Conservation (phyloP, 2,888 invertebrate species). For the Augiades crinisus region DNA sequence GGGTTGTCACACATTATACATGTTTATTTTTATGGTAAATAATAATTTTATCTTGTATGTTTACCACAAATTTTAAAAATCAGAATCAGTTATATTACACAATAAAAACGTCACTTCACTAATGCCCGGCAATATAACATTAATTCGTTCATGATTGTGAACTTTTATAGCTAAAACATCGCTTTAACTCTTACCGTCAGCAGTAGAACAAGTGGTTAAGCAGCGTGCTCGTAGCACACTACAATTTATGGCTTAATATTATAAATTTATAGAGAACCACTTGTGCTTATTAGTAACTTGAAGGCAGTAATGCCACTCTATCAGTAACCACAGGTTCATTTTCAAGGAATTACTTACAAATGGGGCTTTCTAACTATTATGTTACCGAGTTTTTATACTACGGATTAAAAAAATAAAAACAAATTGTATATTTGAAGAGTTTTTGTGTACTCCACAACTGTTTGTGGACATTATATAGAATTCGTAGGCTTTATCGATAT, state of each 20-base stretch:
- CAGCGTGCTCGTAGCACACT: conserved; percentile 3
- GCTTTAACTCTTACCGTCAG: background rate
- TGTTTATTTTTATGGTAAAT: no score
- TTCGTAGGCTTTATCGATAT: no score
- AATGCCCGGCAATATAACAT: no score
- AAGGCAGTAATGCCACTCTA: background rate
- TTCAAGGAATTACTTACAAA: conserved; percentile 1
- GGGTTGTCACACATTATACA: background rate
- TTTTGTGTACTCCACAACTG: no score
- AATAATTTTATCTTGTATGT: no score
- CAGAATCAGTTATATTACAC: no score
- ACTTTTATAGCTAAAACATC: background rate
- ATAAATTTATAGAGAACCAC: conserved; percentile 15
- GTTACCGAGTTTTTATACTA: background rate
- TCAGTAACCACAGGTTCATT: conserved; percentile 5
- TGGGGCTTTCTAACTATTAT: conserved; percentile 1
- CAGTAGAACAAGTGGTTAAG: conserved; percentile 1
- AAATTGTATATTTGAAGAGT: no score
- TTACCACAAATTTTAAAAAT: no score
- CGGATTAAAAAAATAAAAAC: no score
- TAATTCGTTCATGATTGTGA: no score
- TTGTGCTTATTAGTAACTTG: conserved; percentile 17
- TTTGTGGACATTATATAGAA: no score
- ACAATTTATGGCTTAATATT: conserved; percentile 22
- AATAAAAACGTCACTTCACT: no score